These are phyloP conservation scores for Caenorhabditis virilis DNA, from an alignment of 2,888 invertebrate species.

Conservation along the genomic window DNA sequence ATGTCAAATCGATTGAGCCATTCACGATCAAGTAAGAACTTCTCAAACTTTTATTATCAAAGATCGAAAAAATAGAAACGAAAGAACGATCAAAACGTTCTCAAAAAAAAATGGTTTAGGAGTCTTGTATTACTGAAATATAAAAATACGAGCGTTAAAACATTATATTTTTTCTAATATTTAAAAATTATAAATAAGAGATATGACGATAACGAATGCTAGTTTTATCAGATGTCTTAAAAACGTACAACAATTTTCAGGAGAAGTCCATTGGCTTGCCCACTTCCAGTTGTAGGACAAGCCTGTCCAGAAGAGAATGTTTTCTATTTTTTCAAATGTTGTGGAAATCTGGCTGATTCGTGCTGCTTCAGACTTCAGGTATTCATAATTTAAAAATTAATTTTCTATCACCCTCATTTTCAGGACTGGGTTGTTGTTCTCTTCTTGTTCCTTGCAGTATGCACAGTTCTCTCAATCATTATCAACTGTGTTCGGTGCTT, in stretches of 20 bases:
- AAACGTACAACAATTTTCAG: conserved; percentile 1
- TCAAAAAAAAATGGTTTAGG: too few relatives aligned
- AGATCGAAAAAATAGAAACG: background rate
- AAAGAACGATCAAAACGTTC: background rate
- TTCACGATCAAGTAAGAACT: conserved; percentile 15
- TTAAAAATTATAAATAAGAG: background rate
- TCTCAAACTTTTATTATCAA: background rate
- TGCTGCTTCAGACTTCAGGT: conserved; percentile 61
- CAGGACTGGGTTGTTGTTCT: conserved; percentile 60
- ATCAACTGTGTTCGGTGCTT: conserved; percentile 61
- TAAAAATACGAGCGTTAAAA: background rate
- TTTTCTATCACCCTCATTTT: conserved; percentile 7
- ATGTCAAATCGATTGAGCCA: conserved; percentile 36
- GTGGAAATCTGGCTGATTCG: conserved; percentile 50
- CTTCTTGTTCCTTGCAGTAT: conserved; percentile 48
- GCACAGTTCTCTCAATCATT: conserved; percentile 55
- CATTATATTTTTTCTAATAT: background rate
- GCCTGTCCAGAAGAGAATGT: conserved; percentile 59
- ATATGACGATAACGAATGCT: background rate
- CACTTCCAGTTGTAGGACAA: conserved; percentile 56
- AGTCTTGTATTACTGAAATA: too few relatives aligned
- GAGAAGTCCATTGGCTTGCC: conserved; percentile 49
- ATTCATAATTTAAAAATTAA: too few relatives aligned
- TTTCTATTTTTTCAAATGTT: conserved; percentile 61
- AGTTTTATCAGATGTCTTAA: background rate